Percentiles rank a stretch among this genome's conserved stretches.
phyloP scores from a whole-genome alignment of 2,888 invertebrate genomes.

The Rhamphomyia laevipes region DNA sequence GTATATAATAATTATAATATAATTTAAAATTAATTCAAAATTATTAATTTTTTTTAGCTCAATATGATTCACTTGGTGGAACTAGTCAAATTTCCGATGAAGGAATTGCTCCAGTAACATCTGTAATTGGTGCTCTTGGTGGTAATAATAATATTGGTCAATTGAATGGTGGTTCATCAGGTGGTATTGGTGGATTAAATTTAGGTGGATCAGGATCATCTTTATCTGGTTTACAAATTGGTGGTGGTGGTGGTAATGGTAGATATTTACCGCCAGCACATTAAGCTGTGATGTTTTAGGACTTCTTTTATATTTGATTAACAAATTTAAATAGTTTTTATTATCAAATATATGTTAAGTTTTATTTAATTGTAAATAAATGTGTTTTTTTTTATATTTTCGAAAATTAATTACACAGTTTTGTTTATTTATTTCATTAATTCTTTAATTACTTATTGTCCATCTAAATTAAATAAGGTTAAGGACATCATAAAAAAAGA shows the following conservation, averaged over 20 bases:
- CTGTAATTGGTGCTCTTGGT: constrained; percentile 30
- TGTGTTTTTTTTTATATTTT: no score
- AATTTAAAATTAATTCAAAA: neutral
- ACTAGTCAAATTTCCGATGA: constrained; percentile 33
- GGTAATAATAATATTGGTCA: neutral
- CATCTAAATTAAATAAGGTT: no score
- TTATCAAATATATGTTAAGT: no score
- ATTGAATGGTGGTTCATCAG: neutral
- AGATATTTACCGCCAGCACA: neutral
- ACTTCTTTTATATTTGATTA: no score
- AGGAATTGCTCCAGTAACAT: constrained; percentile 32
- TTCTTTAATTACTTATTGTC: no score
- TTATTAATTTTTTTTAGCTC: constrained; percentile 20
- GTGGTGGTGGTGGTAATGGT: neutral
- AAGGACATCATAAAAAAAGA: no score
- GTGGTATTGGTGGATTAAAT: neutral
- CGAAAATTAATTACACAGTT: no score
- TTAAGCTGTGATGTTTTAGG: no score
- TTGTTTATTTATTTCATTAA: no score
- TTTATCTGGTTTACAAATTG: neutral
- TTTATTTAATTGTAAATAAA: no score
- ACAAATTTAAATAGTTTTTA: no score
- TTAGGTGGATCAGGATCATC: neutral
- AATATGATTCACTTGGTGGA: constrained; percentile 35
- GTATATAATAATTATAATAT: neutral